Conservation (phyloP, 2,888 invertebrate genomes). For the Drosophila hawaiiensis region DNA sequence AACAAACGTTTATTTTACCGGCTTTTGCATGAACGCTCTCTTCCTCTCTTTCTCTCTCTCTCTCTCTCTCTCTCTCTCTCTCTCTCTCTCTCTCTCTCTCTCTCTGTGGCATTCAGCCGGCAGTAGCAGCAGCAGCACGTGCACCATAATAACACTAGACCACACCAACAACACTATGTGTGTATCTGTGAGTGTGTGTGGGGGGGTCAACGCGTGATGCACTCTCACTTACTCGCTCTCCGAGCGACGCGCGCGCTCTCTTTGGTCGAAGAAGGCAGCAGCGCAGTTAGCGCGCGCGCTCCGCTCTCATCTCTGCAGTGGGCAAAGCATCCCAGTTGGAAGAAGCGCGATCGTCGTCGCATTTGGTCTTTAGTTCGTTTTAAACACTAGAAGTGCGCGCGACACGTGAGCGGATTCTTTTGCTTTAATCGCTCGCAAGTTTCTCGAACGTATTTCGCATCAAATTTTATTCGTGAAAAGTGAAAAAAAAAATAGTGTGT, state of each 20-base stretch:
- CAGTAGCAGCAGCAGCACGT: slow-evolving; percentile 50
- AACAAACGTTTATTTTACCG: slow-evolving; percentile 76
- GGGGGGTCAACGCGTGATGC: slow-evolving; percentile 50
- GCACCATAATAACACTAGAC: slow-evolving; percentile 28
- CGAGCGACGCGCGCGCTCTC: slow-evolving; percentile 5
- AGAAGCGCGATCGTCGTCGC: slow-evolving; percentile 46
- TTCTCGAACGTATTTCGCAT: background rate
- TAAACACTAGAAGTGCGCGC: slow-evolving; percentile 56
- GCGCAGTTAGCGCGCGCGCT: background rate
- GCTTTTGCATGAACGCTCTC: slow-evolving; percentile 55
- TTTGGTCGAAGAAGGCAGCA: slow-evolving; percentile 12
- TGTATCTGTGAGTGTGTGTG: background rate
- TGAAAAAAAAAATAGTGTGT: slow-evolving; percentile 16
- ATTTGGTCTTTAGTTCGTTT: slow-evolving; percentile 64
- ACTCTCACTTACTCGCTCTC: slow-evolving; percentile 18
- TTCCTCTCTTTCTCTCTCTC: background rate
- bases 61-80: background rate
- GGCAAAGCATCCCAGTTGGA: slow-evolving; percentile 50
- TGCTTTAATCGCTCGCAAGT: slow-evolving; percentile 3
- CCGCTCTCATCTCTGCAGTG: slow-evolving; percentile 33
- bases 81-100: background rate
- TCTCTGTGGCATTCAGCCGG: slow-evolving; percentile 1
- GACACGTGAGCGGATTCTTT: slow-evolving; percentile 15
- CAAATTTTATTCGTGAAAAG: slow-evolving; percentile 27
- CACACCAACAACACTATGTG: slow-evolving; percentile 12